Base-by-base conservation (phyloP, 2,888 invertebrate genomes). In the Synergus umbraculus region DNA sequence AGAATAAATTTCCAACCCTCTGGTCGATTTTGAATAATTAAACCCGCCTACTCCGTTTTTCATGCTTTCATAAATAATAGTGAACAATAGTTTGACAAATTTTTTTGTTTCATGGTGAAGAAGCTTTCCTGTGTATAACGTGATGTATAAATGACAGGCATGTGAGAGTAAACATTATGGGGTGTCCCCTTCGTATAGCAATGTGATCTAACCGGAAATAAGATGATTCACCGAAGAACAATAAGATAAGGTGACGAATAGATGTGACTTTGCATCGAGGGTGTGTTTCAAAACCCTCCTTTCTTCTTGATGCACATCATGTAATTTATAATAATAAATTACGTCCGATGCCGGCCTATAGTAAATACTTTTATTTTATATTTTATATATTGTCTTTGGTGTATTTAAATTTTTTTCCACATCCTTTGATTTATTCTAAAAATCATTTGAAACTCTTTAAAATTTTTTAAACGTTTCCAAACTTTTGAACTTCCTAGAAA, bases 151-250 rank as follows among this genome's bases (percentile, higher is more conserved):
- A n/a, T 54, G 54, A 54, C 9, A n/a, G 54, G 7, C 9, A 8
- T 54, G 9, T 54, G 54, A 54, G 54, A 54, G n/a, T 18, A 9
- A 22, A 29, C 12, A 29, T 60, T 29, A 60, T 60, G 22, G 22
- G 22, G 12, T 29, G 29, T 18, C 22, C 22, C 13, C 22, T 60
- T 60, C 5, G 22, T 12, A 18, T 37, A 37, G 60, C 12, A 18
- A 54, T 9, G 54, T 2, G 54, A 60, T 60, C 13, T 22, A 60
- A 29, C 29, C 46, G 37, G 37, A 49, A 73, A 73, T 22, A 73
- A 73, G 54, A 54, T 73, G 73, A 73, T 73, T 73, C 73, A 73
- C 49, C 41, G 12, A 37, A n/a, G 29, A n/a, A 73, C 37, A 73
- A 54, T 73, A 73, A 73, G 49, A 49, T 29, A 29, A 73, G 37